Base-by-base conservation (phyloP, 2,113 vertebrate genomes). In the Columbina picui region DNA sequence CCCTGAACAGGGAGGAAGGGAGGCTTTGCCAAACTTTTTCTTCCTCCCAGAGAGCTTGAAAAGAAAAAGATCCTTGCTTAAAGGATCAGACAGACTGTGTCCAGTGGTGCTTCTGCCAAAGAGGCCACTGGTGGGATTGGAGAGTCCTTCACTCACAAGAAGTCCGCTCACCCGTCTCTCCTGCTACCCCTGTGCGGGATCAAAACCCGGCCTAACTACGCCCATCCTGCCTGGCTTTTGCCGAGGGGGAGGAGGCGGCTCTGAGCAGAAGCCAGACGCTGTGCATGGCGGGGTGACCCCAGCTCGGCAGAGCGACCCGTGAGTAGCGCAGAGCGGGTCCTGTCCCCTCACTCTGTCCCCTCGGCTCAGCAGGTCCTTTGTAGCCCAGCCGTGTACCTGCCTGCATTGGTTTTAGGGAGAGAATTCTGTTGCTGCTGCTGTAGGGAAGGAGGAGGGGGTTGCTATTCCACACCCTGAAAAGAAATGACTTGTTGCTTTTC, bases 401-500 rank as follows among this genome's bases (percentile, higher is more conserved):
- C 80, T 59, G 50, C 84, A 45, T 80, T 56, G 65, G 87, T 83
- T 87, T 74, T 38, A 74, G 92, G 89, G 91, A 73, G 87, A 95
- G 93, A 93, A 90, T 61, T 80, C 64, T 68, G 92, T 71, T 85
- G 45, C 77, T 77, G 52, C 78, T 81, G 92, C 83, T 96, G 90
- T 79, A 95, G 56, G 47, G 83, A 78, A 79, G 85, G 93, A 92
- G 79, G 80, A 94, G 90, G 79, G 90, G 57, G 70, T 79, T 95
- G 94, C 80, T 91, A 13, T 96, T 95, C 94, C 86, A 93, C 77
- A 90, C 84, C 81, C 96, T 97, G 97, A 97, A 97, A 98, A 98
- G 96, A 97, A 97, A 93, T 93, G 96, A 98, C 98, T 98, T 98
- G 98, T 98, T 98, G 98, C 97, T 98, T 98, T 98, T 98, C 95